These are phyloP conservation scores for Hemithea aestivaria DNA, from an alignment of 2,888 invertebrate genomes.

Conservation along the genomic window DNA sequence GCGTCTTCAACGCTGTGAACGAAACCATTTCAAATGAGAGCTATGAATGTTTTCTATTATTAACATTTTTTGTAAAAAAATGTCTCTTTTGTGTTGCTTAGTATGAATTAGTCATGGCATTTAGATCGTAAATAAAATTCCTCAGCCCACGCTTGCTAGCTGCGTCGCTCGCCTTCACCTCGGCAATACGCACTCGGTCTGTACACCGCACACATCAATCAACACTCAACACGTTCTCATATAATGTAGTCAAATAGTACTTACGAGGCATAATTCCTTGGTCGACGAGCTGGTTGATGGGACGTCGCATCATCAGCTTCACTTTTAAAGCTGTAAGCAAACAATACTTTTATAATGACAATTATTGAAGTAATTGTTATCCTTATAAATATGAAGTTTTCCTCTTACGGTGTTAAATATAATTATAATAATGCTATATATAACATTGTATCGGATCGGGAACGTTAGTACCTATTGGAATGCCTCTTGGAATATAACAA, in stretches of 20 bases:
- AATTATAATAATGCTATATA: no score
- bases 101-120: conserved; percentile 41
- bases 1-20: conserved; percentile 92
- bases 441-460: no score
- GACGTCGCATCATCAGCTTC: conserved; percentile 96
- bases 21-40: conserved; percentile 11
- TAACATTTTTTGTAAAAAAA: conserved; percentile 29
- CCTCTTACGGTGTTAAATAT: conserved; percentile 6
- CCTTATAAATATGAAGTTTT: conserved; percentile 11
- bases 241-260: no score
- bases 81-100: conserved; percentile 23
- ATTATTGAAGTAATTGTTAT: conserved; percentile 2
- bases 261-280: conserved; percentile 99
- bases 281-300: conserved; percentile 96
- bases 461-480: no score
- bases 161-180: conserved; percentile 22
- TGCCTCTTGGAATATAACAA: conserved; percentile 58
- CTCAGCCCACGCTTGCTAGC: conserved; percentile 51
- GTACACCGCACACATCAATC: conserved; percentile 4
- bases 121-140: conserved; percentile 63
- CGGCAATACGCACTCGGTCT: conserved; percentile 5
- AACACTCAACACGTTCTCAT: conserved; percentile 4
- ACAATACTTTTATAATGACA: conserved; percentile 12
- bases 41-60: conserved; percentile 10
- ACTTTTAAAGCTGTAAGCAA: conserved; percentile 94